Percentiles rank a stretch among this genome's conserved stretches.
Conservation (phyloP, 2,888 invertebrate genomes). For the Monopis laevigella region DNA sequence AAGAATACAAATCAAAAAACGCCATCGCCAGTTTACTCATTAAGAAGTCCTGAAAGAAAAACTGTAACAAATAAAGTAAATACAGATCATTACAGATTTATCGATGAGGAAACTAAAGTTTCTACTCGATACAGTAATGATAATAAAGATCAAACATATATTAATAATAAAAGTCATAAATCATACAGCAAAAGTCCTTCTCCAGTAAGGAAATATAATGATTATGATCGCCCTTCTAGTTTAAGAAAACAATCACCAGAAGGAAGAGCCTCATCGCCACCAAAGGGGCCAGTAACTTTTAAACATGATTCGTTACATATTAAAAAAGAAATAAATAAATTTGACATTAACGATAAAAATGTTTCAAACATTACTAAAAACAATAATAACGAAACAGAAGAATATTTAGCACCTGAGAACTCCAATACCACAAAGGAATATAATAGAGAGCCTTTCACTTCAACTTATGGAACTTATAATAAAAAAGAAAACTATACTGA, state of each 20-base stretch:
- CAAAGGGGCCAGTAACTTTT: constrained; percentile 30
- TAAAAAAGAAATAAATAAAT: not conserved
- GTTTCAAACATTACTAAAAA: not conserved
- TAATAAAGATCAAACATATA: not conserved
- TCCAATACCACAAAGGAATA: too few species aligned
- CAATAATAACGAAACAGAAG: too few species aligned
- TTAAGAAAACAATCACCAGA: constrained; percentile 20
- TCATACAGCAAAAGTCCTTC: constrained; percentile 23
- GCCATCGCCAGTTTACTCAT: too few species aligned
- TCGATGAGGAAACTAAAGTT: constrained; percentile 53
- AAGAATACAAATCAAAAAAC: constrained; percentile 21
- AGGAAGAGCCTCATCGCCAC: constrained; percentile 32
- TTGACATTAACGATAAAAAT: not conserved
- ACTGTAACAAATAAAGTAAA: constrained; percentile 25
- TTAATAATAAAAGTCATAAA: not conserved
- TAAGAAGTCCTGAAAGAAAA: constrained; percentile 28
- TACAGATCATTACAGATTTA: constrained; percentile 33
- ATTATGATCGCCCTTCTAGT: constrained; percentile 6
- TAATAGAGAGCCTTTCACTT: constrained; percentile 19
- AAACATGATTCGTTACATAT: constrained; percentile 15
- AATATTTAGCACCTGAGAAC: too few species aligned
- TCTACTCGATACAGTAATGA: constrained; percentile 24
- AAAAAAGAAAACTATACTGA: constrained; percentile 26
- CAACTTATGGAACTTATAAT: constrained; percentile 28
- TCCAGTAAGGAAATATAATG: constrained; percentile 26